Percentiles rank a stretch among this genome's conserved stretches.
These are phyloP conservation scores for Phoenicopterus ruber DNA, from an alignment of 2,113 vertebrate genomes.

Conservation along the genomic window DNA sequence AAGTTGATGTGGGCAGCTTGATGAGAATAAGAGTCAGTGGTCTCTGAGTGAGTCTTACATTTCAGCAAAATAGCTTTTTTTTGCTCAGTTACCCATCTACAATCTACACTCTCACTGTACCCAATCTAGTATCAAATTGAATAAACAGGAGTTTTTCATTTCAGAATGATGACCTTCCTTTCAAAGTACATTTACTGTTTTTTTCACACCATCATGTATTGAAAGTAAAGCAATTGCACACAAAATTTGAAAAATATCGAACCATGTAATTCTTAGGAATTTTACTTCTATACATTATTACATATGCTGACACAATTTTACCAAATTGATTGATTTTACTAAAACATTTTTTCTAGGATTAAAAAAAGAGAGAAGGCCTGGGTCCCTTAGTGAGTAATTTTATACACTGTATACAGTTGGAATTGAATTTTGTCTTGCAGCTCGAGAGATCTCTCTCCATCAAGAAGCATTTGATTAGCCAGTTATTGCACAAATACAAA, in stretches of 20 bases:
- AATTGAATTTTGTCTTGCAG: slow-evolving; percentile 10
- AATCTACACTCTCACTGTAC: not conserved
- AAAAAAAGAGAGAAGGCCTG: not conserved
- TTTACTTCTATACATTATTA: not conserved
- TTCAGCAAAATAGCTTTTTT: not conserved
- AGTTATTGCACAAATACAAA: not conserved
- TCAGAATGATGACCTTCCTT: not conserved
- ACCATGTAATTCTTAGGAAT: not conserved
- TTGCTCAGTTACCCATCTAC: not conserved
- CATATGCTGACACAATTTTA: not conserved
- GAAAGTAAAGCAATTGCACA: not conserved
- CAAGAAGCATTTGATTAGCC: slow-evolving; percentile 22
- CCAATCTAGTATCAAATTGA: not conserved
- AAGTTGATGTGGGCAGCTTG: not conserved
- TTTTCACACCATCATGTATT: not conserved
- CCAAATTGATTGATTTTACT: not conserved
- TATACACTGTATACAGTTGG: not conserved
- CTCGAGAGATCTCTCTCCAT: not conserved
- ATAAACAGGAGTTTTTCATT: not conserved
- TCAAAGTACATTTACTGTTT: not conserved
- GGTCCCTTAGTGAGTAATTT: not conserved
- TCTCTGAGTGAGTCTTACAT: not conserved
- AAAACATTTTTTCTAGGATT: not conserved
- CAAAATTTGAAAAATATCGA: not conserved
- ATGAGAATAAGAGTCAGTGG: not conserved